Conservation (phyloP, 2,888 invertebrate genomes). For the Pachymerium ferrugineum region DNA sequence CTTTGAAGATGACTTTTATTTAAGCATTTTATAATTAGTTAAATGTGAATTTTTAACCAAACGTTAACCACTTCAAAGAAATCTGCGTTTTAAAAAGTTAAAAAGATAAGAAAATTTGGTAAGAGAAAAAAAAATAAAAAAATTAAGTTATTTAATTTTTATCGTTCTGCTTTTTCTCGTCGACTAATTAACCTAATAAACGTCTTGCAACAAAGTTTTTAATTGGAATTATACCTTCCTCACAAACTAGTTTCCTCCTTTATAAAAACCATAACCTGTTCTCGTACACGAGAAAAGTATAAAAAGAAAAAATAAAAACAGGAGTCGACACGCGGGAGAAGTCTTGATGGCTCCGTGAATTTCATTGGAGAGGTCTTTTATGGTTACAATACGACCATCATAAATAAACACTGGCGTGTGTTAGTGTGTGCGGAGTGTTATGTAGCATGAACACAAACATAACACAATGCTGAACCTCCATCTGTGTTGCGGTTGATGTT, state of each 20-base stretch:
- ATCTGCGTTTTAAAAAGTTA: background rate
- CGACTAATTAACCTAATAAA: slow-evolving; percentile 11
- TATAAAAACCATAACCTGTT: background rate
- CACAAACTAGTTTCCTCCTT: background rate
- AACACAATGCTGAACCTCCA: background rate
- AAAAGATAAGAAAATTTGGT: background rate
- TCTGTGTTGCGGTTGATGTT: background rate
- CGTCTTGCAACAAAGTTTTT: slow-evolving; percentile 14
- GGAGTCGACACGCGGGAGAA: background rate
- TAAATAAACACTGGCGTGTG: background rate
- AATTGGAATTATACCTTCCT: background rate
- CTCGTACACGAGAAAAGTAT: no score
- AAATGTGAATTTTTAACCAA: no score
- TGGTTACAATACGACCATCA: background rate
- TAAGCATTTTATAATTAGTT: no score
- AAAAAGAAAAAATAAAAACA: background rate
- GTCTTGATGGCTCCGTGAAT: background rate
- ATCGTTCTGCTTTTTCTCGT: slow-evolving; percentile 6
- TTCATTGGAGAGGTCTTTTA: background rate
- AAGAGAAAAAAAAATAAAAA: background rate
- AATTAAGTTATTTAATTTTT: background rate
- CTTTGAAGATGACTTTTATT: no score
- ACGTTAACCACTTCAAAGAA: no score
- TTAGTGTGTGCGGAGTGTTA: background rate
- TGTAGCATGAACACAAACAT: no score